Evolutionary conservation across 2,888 invertebrate species (phyloP), one percentile per base, ranked within the genome.

Genomic region (Dryocosmus kuriphilus): DNA sequence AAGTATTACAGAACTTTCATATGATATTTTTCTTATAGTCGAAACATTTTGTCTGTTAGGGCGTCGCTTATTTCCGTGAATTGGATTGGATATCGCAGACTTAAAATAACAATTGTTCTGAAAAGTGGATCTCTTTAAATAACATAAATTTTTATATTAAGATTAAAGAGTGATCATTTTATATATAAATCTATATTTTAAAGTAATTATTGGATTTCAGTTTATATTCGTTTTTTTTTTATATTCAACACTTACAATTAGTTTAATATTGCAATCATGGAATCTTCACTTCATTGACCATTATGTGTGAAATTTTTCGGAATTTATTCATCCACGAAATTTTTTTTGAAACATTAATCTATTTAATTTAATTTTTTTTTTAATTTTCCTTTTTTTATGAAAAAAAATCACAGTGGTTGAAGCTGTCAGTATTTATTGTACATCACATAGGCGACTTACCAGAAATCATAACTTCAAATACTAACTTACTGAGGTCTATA

Each of bases 131-230:
- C n/a, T 51, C 19, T 51, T 46, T 30, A 11, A 16, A 30, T 8
- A 71, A n/a, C 4, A 24, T 4, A 51, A 51, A 71, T 51, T n/a
- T 51, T 71, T 9, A 27, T 51, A n/a, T 51, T 32, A 24, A 51
- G 27, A 14, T 46, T 71, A 51, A 71, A 55, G 27, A 67, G 30
- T 71, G 9, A 55, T 24, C 11, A 41, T n/a, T 71, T 19, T 71
- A n/a, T 71, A 71, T n/a, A 71, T 71, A 51, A 38, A 71, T n/a
- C 9, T 8, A 71, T 51, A 30, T 51, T 71, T 22, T 51, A 9
- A 27, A 11, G 51, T 71, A 71, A 30, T 51, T 51, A 24, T 14
- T 65, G 24, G 30, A 27, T 71, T 71, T 32, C 30, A 9, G 32
- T 46, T 71, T 11, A 30, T 24, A 51, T 30, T 55, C 22, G 19